Evolutionary conservation across 2,797 vertebrate genomes (phyloP), one percentile per base, ranked within the genome.

Genomic region (Leucoraja ocellata): DNA sequence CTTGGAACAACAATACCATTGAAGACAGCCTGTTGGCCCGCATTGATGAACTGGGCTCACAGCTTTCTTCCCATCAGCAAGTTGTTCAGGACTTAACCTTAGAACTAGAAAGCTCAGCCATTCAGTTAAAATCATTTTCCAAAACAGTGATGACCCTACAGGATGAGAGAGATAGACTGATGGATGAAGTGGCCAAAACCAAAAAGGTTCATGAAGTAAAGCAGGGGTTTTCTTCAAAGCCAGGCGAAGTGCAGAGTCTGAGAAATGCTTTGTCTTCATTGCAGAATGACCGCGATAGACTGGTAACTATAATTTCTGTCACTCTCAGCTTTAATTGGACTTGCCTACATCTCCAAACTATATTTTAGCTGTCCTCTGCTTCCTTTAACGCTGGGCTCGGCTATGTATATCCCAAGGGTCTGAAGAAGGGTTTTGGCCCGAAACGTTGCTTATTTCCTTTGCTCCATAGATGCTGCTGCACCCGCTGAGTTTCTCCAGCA

Each of bases 211-310:
- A 93, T 95, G 96, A 93, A 93, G 94, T 16, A 91, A 96, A 95
- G 94, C 94, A 95, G 5, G 94, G 94, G 54, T 95, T 94, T 2
- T 9, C 84, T 88, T 68, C 84, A 88, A 88, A 68, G 11, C 32
- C 78, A 68, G 58, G 78, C 16, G 98, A 99, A 95, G 97, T 98
- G 92, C 97, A 97, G 96, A 97, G 97, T 65, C 97, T 99, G 94
- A 98, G 98, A 96, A 99, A 98, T 7, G 98, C 98, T 0, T 96
- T 99, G 83, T 97, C 98, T 78, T 97, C 98, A 71, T 96, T 99
- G 93, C 98, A 99, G 94, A 97, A 98, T 28, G 98, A 99, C 96
- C 95, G 98, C 94, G 98, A 99, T 94, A 96, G 97, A 96, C 96
- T 99, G 96, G 98, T 99, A 93, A 92, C 25, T 78, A 84, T 73